Evolutionary conservation across 2,888 invertebrate species (phyloP).

Genomic region (Himalopsyche kuldschensis): DNA sequence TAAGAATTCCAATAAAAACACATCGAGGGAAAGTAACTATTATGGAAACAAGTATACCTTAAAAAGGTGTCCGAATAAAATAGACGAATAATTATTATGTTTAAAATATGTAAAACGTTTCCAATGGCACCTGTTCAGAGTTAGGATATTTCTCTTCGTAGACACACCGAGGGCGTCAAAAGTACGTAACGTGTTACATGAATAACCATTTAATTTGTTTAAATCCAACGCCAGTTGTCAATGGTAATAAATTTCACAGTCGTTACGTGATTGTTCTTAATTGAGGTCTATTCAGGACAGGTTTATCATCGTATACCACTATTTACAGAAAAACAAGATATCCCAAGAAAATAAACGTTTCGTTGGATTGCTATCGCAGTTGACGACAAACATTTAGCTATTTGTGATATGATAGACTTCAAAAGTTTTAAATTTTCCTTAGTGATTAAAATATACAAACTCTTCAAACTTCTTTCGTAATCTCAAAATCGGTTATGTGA

Average conservation of each 20-base stretch:
- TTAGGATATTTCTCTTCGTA: not conserved
- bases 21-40: no score
- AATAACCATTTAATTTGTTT: not conserved
- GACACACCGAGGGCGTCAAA: not conserved
- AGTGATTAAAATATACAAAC: no score
- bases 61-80: not conserved
- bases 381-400: no score
- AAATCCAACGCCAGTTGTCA: not conserved
- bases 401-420: no score
- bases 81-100: not conserved
- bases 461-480: no score
- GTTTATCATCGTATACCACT: not conserved
- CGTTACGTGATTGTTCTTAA: not conserved
- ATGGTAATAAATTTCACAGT: not conserved
- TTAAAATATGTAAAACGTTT: not conserved
- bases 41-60: not conserved
- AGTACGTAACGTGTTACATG: not conserved
- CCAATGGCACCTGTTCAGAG: not conserved
- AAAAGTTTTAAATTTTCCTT: no score
- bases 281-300: not conserved
- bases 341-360: no score
- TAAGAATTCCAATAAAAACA: no score
- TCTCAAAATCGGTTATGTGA: no score
- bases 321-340: no score
- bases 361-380: no score